Evolutionary conservation across 2,113 vertebrate genomes (phyloP), one percentile per base, ranked within the genome.

Genomic region (Thomomys bottae): DNA sequence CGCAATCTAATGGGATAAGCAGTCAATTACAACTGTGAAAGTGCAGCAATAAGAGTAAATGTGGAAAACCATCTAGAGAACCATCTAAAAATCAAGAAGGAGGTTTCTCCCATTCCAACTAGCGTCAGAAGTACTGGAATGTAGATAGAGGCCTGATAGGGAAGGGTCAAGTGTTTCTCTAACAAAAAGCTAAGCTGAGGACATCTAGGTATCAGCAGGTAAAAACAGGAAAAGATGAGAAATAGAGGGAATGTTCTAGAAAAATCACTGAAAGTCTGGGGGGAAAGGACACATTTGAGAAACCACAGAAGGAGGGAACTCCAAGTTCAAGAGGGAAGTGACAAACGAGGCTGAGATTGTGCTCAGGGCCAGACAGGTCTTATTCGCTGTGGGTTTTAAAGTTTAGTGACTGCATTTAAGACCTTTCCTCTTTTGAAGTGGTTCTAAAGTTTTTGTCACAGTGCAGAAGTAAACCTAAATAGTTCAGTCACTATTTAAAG

Each of bases 401-500:
- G 42, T 70, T 67, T 54, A 92, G 87, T 82, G 68, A 92, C 84
- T 61, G 4, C 1, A 45, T 70, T 87, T 59, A 40, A 40, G 61
- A 76, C 20, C 12, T 26, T 91, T 38, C 15, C 15, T 20, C 63
- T 75, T 88, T 87, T 23, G 36, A 80, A 36, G 54, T 18, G 4
- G 6, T 61, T 77, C 18, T 8, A 24, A 21, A 30, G 21, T 76
- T 80, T 66, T 42, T 88, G 81, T 87, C 49, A 66, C 80, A 68
- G 64, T 84, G 32, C 76, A 84, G 61, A 54, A 89, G 36, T 32
- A 72, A 80, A 80, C 85, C 40, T 94, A n/a, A n/a, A n/a, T n/a
- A n/a, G n/a, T n/a, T n/a, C n/a, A n/a, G n/a, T n/a, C n/a, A n/a
- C n/a, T n/a, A n/a, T n/a, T n/a, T n/a, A n/a, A n/a, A n/a, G n/a